phyloP scores from a whole-genome alignment of 2,888 invertebrate species.

The Lochmaea capreae region DNA sequence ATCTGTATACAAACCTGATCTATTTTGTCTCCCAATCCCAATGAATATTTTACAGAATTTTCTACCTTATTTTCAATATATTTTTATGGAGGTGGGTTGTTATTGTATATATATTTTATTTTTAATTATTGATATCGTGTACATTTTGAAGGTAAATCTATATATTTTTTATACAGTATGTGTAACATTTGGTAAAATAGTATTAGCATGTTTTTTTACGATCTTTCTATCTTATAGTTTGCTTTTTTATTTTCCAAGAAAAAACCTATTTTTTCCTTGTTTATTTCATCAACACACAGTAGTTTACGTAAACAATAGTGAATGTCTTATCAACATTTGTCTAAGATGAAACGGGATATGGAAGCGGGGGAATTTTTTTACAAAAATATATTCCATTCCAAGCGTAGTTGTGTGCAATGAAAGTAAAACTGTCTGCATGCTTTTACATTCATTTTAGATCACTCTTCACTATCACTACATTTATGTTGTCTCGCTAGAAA shows the following conservation, averaged over 20 bases:
- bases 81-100: no score
- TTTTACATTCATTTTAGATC: background rate
- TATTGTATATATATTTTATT: no score
- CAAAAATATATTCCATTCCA: background rate
- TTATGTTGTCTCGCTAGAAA: background rate
- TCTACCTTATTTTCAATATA: no score
- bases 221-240: slow-evolving; percentile 1
- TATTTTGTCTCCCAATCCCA: no score
- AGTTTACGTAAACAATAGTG: slow-evolving; percentile 1
- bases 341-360: slow-evolving; percentile 30
- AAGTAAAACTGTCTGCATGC: slow-evolving; percentile 19
- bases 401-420: background rate
- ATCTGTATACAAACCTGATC: no score
- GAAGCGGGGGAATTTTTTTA: slow-evolving; percentile 15
- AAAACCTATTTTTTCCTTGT: background rate
- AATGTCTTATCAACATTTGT: slow-evolving; percentile 13
- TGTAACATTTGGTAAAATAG: background rate
- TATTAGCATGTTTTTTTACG: background rate
- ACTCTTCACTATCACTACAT: slow-evolving; percentile 6
- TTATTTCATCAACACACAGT: background rate
- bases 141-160: slow-evolving; percentile 16
- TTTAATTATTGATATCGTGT: background rate
- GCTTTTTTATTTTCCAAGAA: background rate
- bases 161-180: background rate
- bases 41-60: no score